Evolutionary conservation across 1,140 invertebrate genomes (phyloP).

Genomic region (Tribolium madens): DNA sequence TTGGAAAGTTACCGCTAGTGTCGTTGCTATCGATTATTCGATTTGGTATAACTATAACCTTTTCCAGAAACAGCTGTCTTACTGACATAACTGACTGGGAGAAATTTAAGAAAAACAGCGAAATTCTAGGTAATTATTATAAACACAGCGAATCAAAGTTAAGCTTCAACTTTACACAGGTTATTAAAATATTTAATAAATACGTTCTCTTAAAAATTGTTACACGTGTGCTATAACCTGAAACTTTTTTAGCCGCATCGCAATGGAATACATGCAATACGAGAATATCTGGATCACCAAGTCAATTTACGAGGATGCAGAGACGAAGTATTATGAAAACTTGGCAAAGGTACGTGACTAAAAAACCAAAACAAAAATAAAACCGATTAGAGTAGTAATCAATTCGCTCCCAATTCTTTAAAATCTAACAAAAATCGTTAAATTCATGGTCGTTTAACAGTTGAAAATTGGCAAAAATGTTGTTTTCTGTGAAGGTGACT

Average conservation of each 20-base stretch:
- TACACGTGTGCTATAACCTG: slow-evolving; percentile 20
- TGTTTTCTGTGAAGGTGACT: neutral
- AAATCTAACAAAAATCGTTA: neutral
- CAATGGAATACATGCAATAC: slow-evolving; percentile 30
- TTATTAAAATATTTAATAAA: neutral
- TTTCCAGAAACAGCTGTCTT: too few species aligned
- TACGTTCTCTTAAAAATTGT: neutral
- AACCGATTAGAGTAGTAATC: neutral
- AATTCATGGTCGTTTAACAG: neutral
- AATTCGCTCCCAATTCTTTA: slow-evolving; percentile 27
- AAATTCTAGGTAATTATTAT: too few species aligned
- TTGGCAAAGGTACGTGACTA: slow-evolving; percentile 68
- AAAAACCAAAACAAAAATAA: neutral
- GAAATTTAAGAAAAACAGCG: too few species aligned
- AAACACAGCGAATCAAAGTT: too few species aligned
- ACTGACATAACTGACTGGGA: too few species aligned
- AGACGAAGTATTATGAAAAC: slow-evolving; percentile 72
- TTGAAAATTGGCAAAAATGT: neutral
- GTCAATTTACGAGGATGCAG: slow-evolving; percentile 73
- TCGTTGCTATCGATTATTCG: too few species aligned
- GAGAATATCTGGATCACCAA: slow-evolving; percentile 71
- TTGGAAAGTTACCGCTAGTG: too few species aligned
- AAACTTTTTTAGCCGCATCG: slow-evolving; percentile 19
- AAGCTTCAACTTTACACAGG: too few species aligned
- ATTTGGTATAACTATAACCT: too few species aligned